Percentiles rank a stretch among this genome's conserved stretches.
These are phyloP conservation scores for Globodera rostochiensis DNA, from an alignment of 1,140 invertebrate genomes.

Conservation along the genomic window DNA sequence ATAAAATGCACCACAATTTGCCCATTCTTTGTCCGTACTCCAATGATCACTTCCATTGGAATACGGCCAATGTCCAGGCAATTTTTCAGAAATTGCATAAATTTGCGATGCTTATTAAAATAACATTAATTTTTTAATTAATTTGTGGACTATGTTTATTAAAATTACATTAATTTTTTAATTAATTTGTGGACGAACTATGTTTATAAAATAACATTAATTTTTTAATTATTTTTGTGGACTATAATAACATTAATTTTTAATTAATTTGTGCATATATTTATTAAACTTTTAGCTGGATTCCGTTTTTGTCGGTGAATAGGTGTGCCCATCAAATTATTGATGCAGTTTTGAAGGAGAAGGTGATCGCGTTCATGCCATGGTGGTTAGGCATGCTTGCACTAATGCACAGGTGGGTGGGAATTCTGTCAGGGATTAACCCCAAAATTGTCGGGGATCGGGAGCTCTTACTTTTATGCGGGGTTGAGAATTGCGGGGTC, in stretches of 20 bases:
- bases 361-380: constrained; percentile 61
- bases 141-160: no score
- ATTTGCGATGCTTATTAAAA: no score
- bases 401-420: constrained; percentile 36
- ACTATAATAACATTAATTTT: no score
- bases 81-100: not conserved
- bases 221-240: no score
- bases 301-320: constrained; percentile 63
- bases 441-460: not conserved
- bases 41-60: constrained; percentile 60
- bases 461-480: no score
- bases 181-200: no score
- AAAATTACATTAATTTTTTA: no score
- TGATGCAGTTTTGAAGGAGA: constrained; percentile 63
- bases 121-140: no score
- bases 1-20: constrained; percentile 61
- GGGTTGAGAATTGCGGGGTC: no score
- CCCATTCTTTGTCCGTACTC: constrained; percentile 63
- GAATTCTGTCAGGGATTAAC: not conserved
- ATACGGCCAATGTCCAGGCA: constrained; percentile 62
- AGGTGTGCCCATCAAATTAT: constrained; percentile 54
- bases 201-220: no score
- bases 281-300: constrained; percentile 43
- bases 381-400: constrained; percentile 38
- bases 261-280: not conserved